Conservation (phyloP, 2,888 invertebrate species). For the Diaperis boleti region DNA sequence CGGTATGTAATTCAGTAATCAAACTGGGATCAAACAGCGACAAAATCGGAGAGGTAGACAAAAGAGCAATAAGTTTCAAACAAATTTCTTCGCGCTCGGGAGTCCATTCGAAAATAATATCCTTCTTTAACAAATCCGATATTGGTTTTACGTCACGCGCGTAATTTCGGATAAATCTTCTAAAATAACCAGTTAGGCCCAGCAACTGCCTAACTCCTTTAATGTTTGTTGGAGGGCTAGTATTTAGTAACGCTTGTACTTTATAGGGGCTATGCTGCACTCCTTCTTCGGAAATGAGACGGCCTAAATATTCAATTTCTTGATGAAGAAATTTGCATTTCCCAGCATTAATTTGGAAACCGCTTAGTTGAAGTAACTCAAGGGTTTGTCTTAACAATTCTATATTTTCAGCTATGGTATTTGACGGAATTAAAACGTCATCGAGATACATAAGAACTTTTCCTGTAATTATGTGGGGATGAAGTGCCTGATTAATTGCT, state of each 20-base stretch:
- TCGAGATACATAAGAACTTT: conserved; percentile 48
- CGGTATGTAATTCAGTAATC: conserved; percentile 49
- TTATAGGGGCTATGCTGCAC: no score
- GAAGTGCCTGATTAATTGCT: conserved; percentile 25
- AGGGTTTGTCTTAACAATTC: conserved; percentile 27
- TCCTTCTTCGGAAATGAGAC: conserved; percentile 48
- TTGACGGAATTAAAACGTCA: conserved; percentile 47
- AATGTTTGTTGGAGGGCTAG: no score
- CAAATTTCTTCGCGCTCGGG: no score
- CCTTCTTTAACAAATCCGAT: no score
- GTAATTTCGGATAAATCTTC: no score
- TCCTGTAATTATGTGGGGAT: no score
- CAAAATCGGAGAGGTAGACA: conserved; percentile 24
- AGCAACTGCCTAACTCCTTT: no score
- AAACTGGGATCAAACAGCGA: conserved; percentile 10
- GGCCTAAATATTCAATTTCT: conserved; percentile 52
- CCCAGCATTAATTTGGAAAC: conserved; percentile 42
- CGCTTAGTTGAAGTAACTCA: neutral
- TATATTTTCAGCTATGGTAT: conserved; percentile 40
- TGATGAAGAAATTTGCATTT: conserved; percentile 49
- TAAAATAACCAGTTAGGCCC: no score
- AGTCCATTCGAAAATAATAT: no score
- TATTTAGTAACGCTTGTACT: no score
- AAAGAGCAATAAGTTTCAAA: neutral
- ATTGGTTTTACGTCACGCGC: no score